Base-by-base conservation (phyloP, 2,888 invertebrate genomes). In the Omphaloscelis lunosa region DNA sequence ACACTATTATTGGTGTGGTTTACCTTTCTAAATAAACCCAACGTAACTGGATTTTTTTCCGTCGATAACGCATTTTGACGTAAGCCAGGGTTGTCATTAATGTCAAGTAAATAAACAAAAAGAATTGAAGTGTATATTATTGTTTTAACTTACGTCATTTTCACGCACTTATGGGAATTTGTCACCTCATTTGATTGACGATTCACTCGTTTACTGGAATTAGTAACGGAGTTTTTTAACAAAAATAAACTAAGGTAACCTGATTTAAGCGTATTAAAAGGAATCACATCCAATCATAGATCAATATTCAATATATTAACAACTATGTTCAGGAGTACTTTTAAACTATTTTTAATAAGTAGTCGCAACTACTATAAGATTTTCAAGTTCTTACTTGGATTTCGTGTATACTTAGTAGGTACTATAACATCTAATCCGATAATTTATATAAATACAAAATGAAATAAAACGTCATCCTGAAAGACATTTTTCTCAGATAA, bases 121-220 rank as follows among this genome's bases (percentile, higher is more conserved):
- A 62, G 1, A 59, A 53, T 29, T 62, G 15, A 15, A 63, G 11
- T 59, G 53, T 68, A 23, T 63, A 63, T 59, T 78, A 71, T 39
- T 79, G 59, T 77, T 61, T 34, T 62, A 53, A 59, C 15, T 11
- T 66, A 72, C 73, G 73, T 82, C 41, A 82, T 56, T 81, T 15
- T 41, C 62, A 82, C 59, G 63, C 39, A 68, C 9, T 65, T 69
- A n/a, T 41, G 63, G 72, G 48, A 48, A 56, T 62, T 65, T 27
- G 34, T 53, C 59, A 73, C 61, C 69, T 83, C 65, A 81, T 61
- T 51, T 72, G 34, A 62, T 73, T 56, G 29, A 67, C n/a, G 45
- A 65, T 77, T 53, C 45, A 66, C 39, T 29, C 39, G 29, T 56
- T 53, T 48, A 66, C 29, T 51, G 27, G 41, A 17, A 58, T 34